Percentiles rank a stretch among this genome's conserved stretches.
Evolutionary conservation across 1,140 invertebrate species (phyloP).

Genomic region (Hyphantria cunea): DNA sequence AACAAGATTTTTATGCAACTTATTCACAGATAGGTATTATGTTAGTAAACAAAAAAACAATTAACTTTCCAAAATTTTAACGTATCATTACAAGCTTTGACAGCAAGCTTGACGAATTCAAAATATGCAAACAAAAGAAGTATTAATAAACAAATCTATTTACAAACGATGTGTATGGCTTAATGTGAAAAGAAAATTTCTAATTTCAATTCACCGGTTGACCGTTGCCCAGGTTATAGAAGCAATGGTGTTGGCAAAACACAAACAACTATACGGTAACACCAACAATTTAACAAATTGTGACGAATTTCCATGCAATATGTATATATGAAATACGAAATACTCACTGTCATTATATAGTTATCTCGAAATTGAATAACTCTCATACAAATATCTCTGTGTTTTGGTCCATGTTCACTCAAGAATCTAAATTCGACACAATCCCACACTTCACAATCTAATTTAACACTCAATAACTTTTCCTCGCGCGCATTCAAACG

Average conservation of each 20-base stretch:
- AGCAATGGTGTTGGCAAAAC: too few relatives aligned
- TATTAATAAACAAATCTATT: too few relatives aligned
- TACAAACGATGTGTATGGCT: too few relatives aligned
- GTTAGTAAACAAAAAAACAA: slow-evolving; percentile 19
- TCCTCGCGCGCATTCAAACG: not conserved
- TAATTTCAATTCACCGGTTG: too few relatives aligned
- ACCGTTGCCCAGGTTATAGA: too few relatives aligned
- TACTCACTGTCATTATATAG: slow-evolving; percentile 54
- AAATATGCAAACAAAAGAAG: too few relatives aligned
- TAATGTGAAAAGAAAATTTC: too few relatives aligned
- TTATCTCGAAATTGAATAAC: not conserved
- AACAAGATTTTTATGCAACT: not conserved
- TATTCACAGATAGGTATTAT: slow-evolving; percentile 30
- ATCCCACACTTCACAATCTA: slow-evolving; percentile 9
- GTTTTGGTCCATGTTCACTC: slow-evolving; percentile 1
- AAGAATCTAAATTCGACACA: slow-evolving; percentile 9
- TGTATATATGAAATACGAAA: slow-evolving; percentile 33
- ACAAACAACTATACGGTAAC: not conserved
- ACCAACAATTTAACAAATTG: slow-evolving; percentile 10
- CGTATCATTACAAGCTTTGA: too few relatives aligned
- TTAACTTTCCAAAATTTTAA: too few relatives aligned
- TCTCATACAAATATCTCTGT: not conserved
- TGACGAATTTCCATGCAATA: slow-evolving; percentile 38
- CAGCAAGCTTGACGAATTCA: too few relatives aligned
- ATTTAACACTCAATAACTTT: slow-evolving; percentile 1